phyloP scores from a whole-genome alignment of 2,113 vertebrate genomes.

The Gobio gobio region DNA sequence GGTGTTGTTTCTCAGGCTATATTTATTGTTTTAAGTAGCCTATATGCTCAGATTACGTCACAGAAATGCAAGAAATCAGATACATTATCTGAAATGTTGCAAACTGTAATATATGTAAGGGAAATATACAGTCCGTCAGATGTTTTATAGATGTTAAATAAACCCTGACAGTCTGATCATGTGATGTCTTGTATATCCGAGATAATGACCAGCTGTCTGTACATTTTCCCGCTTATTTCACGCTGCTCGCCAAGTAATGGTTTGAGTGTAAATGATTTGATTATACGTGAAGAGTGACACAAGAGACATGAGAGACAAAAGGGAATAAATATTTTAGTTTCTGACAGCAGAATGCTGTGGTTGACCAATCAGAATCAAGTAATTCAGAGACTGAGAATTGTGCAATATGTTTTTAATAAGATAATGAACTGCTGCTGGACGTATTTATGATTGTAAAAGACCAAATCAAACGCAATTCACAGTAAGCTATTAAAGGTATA shows the following conservation, averaged over 20 bases:
- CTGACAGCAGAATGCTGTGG: neutral
- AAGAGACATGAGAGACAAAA: neutral
- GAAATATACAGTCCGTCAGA: neutral
- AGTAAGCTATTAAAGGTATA: neutral
- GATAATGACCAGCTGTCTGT: neutral
- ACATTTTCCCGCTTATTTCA: neutral
- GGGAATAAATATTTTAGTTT: too few species aligned
- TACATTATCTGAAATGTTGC: neutral
- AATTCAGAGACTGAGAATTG: neutral
- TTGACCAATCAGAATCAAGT: constrained; percentile 8
- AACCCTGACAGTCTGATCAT: neutral
- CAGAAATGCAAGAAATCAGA: neutral
- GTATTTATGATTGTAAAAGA: neutral
- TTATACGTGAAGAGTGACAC: neutral
- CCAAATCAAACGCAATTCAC: neutral
- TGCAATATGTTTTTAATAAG: neutral
- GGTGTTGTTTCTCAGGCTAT: neutral
- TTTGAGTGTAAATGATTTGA: neutral
- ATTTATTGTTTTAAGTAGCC: neutral
- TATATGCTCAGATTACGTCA: neutral
- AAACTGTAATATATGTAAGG: neutral
- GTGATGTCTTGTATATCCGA: neutral
- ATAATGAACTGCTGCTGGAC: neutral
- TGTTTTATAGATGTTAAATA: too few species aligned
- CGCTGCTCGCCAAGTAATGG: neutral